Base-by-base conservation (phyloP, 2,888 invertebrate genomes). In the Sminthurinus aureus region DNA sequence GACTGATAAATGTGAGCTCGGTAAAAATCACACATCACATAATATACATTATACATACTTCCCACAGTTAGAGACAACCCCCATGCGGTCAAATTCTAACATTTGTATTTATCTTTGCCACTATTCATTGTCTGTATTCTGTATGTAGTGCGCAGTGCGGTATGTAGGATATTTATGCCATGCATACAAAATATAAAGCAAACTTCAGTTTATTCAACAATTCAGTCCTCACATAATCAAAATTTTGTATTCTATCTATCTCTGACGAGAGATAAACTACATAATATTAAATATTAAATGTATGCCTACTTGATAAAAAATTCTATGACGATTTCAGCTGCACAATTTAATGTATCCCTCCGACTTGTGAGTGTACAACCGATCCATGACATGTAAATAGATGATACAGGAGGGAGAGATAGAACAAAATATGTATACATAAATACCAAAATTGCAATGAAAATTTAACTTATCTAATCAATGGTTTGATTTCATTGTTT, bases 11-110 rank as follows among this genome's bases (percentile, higher is more conserved):
- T 71, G 26, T 71, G 24, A 24, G 24, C 12, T 13, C 2, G 71
- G 26, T 22, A 26, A 24, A 22, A 26, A 24, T 71, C 71, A 22
- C 71, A 24, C 26, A 38, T 38, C 38, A 1, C 38, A 38, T 4
- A 38, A 67, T 9, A 64, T 64, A 64, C n/a, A 64, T n/a, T 75
- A 75, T 75, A n/a, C 50, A 9, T 18, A 58, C 24, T 75, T n/a
- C 20, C 18, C 50, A 75, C 24, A 26, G 58, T 58, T n/a, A 20
- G 22, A 26, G 67, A n/a, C 38, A 69, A 80, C 22, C 52, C 80
- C 80, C 71, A 71, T 71, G 51, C 38, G 80, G 80, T 80, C 80
- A 80, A 20, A 13, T 24, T 52, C 51, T 52, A 80, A 69, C 80
- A 71, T 80, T 80, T 80, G 80, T 15, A 69, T 2, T 20, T 69